A percentile compares a stretch with the other conserved stretches of the same genome.
phyloP scores from a whole-genome alignment of 2,797 vertebrate species.

The Eospalax fontanierii region DNA sequence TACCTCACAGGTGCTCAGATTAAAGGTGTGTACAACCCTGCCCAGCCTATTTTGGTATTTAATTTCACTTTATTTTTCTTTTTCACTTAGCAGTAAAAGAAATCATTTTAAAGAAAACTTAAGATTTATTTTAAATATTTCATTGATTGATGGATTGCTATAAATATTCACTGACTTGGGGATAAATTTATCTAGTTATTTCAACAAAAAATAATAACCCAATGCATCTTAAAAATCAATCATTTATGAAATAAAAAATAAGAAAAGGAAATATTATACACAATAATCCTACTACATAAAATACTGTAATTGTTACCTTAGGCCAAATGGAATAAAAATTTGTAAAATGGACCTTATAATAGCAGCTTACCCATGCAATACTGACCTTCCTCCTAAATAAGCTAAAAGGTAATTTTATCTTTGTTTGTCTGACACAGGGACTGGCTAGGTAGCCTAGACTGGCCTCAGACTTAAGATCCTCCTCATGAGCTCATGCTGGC shows the following conservation, averaged over 20 bases:
- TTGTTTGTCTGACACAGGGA: neutral
- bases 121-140: neutral
- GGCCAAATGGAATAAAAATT: neutral
- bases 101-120: neutral
- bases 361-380: slow-evolving; percentile 35
- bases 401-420: neutral
- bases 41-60: neutral
- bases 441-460: neutral
- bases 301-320: neutral
- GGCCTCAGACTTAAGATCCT: neutral
- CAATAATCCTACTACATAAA: neutral
- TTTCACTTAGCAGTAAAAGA: slow-evolving; percentile 27
- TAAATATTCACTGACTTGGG: neutral
- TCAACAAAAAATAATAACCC: slow-evolving; percentile 10
- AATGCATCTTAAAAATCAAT: slow-evolving; percentile 45
- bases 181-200: neutral
- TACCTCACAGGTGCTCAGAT: no score
- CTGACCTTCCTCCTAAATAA: neutral
- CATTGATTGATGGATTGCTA: neutral
- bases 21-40: no score
- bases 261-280: neutral
- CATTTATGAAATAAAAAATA: neutral
- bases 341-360: slow-evolving; percentile 24
- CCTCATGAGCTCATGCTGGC: neutral
- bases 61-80: slow-evolving; percentile 47